Evolutionary conservation across 1,140 invertebrate genomes (phyloP), one percentile per base, ranked within the genome.

Genomic region (Drosophila parabipectinata): DNA sequence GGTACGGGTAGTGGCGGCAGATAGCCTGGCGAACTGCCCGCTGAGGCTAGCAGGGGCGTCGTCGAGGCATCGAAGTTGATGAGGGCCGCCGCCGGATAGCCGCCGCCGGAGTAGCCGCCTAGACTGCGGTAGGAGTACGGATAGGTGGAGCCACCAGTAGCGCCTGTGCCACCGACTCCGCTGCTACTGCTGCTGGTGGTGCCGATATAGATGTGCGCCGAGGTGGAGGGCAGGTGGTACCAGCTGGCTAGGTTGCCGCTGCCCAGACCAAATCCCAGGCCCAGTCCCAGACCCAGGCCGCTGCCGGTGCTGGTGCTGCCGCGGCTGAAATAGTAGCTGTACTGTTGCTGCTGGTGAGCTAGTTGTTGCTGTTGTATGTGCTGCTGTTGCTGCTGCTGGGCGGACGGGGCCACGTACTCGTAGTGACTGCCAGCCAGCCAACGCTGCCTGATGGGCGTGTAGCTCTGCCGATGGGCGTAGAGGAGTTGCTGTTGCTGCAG

Each of bases 41-140:
- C 63, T 8, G 85, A 79, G 21, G 72, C 75, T 54, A 91, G 57
- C 47, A 91, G 62, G 6, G 89, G 89, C 2, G 90, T 89, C 8
- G 89, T 82, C 41, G 90, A 85, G 18, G 81, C 64, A 48, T 84
- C 78, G 68, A 91, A 91, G 47, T 89, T 90, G 6, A 87, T 89
- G 1, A 87, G 54, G 6, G 82, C 87, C 53, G 78, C 85, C n/a
- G 81, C 81, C 37, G 78, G 85, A 66, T 85, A 90, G 18, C 85
- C 85, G 26, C 85, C 85, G n/a, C 84, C 84, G 45, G 61, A 72
- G 21, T 80, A 84, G 10, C 66, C 58, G 26, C 71, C 75, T 14
- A 85, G 30, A 6, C 78, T 67, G 1, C 81, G 77, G 66, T 87
- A 85, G 0, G 82, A 60, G 67, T 83, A 88, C 3, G 82, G 68